Evolutionary conservation across 1,140 invertebrate genomes (phyloP), one percentile per base, ranked within the genome.

Genomic region (Stegodyphus dumicola): DNA sequence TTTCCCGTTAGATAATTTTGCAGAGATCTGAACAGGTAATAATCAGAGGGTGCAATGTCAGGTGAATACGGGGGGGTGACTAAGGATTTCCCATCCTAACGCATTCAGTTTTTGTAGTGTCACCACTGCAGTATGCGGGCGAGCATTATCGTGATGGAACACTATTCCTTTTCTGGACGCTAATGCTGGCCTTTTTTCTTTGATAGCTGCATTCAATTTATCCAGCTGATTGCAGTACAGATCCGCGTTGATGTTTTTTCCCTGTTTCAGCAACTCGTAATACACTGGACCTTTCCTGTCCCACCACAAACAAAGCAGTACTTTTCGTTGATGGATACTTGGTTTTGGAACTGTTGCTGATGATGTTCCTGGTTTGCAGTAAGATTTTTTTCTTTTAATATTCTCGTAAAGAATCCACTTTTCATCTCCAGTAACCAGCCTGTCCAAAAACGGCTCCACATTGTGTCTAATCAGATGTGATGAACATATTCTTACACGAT

Each of bases 11-110:
- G 33, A 54, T 15, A 54, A 54, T 83, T 83, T 74, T 71, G 51
- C 53, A 83, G 54, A 48, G 18, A 60, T 54, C 69, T n/a, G 69
- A 83, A 83, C 6, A 83, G 52, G 51, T 74, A 60, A 18, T 73
- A 90, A 81, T 90, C 90, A 73, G 87, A 88, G 48, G 90, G 89
- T n/a, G 90, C 87, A 60, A 90, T 83, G 83, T 91, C 89, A 33
- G 89, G 89, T 71, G 76, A 87, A 83, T 90, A 90, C 60, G 89
- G 89, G n/a, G n/a, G n/a, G n/a, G n/a, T n/a, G n/a, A n/a, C n/a
- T n/a, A n/a, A n/a, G n/a, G n/a, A n/a, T n/a, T n/a, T n/a, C n/a
- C n/a, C n/a, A n/a, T n/a, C n/a, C n/a, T n/a, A n/a, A n/a, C n/a
- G n/a, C n/a, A n/a, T n/a, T n/a, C n/a, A n/a, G n/a, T n/a, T n/a